Evolutionary conservation across 2,797 vertebrate species (phyloP).

Genomic region (Otus scops): DNA sequence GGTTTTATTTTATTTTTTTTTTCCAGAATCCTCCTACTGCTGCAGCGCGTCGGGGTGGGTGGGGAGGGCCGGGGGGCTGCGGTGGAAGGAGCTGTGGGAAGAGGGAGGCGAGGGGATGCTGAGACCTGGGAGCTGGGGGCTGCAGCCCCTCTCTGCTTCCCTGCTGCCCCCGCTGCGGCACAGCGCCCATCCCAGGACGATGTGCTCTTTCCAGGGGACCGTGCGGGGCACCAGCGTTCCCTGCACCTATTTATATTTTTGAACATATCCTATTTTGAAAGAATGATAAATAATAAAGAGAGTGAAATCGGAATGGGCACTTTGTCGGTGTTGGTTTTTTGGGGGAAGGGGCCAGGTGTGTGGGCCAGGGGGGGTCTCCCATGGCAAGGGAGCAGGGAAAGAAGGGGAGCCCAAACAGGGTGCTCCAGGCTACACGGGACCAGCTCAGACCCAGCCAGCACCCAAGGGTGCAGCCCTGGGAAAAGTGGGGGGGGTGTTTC

Average conservation of each 20-base stretch:
- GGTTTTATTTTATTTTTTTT: constrained; percentile 3
- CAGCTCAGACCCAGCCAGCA: neutral
- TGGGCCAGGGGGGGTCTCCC: neutral
- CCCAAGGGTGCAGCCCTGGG: neutral
- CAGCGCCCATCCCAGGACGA: constrained; percentile 1
- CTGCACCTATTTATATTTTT: constrained; percentile 82
- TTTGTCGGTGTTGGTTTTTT: neutral
- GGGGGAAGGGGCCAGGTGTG: neutral
- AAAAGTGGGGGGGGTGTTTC: neutral
- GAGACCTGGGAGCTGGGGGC: neutral
- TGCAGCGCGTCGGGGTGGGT: neutral
- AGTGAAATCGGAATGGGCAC: constrained; percentile 70
- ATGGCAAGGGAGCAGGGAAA: neutral
- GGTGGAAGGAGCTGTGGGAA: neutral
- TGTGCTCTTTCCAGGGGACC: constrained; percentile 70
- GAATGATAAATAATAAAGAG: constrained; percentile 74
- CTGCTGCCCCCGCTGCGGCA: neutral
- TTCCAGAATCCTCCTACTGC: constrained; percentile 2
- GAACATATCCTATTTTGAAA: constrained; percentile 71
- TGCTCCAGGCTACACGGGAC: neutral
- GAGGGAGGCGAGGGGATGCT: neutral
- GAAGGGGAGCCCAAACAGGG: neutral
- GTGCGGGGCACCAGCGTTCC: constrained; percentile 86
- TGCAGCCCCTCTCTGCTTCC: neutral
- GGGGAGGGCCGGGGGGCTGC: neutral